Conservation (phyloP, 2,888 invertebrate species). For the Caenorhabditis sinica region DNA sequence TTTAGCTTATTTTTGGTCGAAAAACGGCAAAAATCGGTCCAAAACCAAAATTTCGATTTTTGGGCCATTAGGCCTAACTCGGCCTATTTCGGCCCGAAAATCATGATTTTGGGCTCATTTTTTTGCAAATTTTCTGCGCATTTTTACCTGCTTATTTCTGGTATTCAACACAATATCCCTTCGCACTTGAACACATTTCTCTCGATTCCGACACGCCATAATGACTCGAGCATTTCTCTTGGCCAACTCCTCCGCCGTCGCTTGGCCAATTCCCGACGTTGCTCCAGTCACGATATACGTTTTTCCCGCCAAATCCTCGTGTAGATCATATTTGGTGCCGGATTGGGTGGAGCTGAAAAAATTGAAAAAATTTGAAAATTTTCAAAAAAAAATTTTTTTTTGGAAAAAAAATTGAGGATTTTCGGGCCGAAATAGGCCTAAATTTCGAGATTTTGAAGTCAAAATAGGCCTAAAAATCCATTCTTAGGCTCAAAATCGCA, state of each 20-base stretch:
- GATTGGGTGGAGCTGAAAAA: slow-evolving; percentile 79
- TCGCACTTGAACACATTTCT: slow-evolving; percentile 81
- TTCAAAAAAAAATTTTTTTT: background rate
- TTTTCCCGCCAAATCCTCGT: slow-evolving; percentile 80
- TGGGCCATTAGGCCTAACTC: too few relatives aligned
- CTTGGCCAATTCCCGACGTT: slow-evolving; percentile 80
- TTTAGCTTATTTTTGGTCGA: too few relatives aligned
- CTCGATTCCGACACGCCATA: slow-evolving; percentile 82
- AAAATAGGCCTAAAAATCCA: too few relatives aligned
- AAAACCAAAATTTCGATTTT: too few relatives aligned
- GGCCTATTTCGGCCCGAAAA: too few relatives aligned
- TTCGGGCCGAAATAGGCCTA: background rate
- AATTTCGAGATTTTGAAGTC: too few relatives aligned
- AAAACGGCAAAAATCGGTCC: too few relatives aligned
- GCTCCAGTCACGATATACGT: slow-evolving; percentile 83
- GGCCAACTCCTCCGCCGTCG: slow-evolving; percentile 79
- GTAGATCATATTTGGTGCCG: slow-evolving; percentile 79
- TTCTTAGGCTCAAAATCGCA: too few relatives aligned
- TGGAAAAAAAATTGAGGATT: too few relatives aligned
- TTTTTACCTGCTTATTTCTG: slow-evolving; percentile 83
- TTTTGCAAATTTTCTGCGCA: slow-evolving; percentile 2
- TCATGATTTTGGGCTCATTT: background rate
- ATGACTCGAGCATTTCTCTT: slow-evolving; percentile 82
- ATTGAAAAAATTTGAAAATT: too few relatives aligned
- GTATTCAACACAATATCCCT: slow-evolving; percentile 82